Evolutionary conservation across 53 echinoderm and acorn worm genomes (phyloP), one percentile per base, ranked within the genome.

Genomic region (Apostichopus leukothele): DNA sequence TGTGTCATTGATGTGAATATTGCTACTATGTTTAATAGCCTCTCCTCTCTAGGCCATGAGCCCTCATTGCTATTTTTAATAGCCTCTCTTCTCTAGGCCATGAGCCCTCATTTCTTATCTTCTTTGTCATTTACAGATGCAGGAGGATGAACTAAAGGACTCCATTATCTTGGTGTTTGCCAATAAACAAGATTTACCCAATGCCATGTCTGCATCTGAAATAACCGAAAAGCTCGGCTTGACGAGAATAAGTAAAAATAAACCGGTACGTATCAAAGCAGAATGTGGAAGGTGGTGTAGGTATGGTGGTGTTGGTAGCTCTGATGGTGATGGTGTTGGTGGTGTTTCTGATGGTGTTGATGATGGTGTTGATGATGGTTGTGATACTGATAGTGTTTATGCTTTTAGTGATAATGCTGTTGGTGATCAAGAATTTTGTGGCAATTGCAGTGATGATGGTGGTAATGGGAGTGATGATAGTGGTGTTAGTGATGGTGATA

Each of bases 101-200:
- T 39, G 39, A 39, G 3, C 19, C 7, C 75, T 75, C 23, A 75
- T 75, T 5, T 75, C 75, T 10, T 75, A 22, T 16, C 21, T 12
- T 10, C 75, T 16, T 63, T 11, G 11, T 63, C 63, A 13, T 50
- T 88, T 26, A 9, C 80, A 94, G 94, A 60, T 95, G 27, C 61
- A 74, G 50, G 97, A 97, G 54, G 95, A 98, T 51, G 95, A 95
- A 75, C 88, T 98, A 51, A 93, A 73, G 86, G 94, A 96, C 3
- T 86, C 95, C 60, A 91, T 92, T 50, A 39, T 96, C 55, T 89
- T 95, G 53, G 89, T 98, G 22, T 98, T 98, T 91, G 98, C 98
- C 86, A 98, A 98, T 90, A 96, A 98, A 61, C 95, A 96, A 88
- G 98, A 98, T 88, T 88, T 98, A 84, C 98, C 98, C 1, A 89